Conservation (phyloP, 2,113 vertebrate species). For the Chloroceryle aenea region DNA sequence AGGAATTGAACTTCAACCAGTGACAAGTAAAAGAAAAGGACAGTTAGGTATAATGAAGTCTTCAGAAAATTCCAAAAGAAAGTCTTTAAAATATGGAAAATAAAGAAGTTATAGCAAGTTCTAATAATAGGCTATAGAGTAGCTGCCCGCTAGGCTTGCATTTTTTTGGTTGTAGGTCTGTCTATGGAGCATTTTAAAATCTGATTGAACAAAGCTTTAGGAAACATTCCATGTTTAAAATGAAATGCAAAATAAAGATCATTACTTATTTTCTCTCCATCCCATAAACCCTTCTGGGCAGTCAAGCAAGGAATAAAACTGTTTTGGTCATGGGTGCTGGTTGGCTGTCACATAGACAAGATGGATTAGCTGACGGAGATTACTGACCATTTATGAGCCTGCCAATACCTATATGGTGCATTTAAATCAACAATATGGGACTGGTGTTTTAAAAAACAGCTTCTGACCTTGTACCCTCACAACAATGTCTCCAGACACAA, state of each 20-base stretch:
- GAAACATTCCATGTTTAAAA: background rate
- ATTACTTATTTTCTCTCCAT: background rate
- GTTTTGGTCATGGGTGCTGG: background rate
- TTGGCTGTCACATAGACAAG: fast-evolving
- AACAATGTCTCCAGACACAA: background rate
- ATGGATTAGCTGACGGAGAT: background rate
- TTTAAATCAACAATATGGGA: background rate
- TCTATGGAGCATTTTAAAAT: background rate
- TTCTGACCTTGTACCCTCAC: background rate
- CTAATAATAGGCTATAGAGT: background rate
- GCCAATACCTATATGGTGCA: background rate
- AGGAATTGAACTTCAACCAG: background rate
- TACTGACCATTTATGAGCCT: background rate
- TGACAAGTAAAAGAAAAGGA: background rate
- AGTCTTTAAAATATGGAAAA: background rate
- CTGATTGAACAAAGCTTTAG: slow-evolving; percentile 14
- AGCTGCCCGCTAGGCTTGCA: background rate
- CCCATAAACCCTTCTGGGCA: background rate
- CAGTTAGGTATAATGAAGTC: background rate
- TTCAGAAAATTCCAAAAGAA: background rate
- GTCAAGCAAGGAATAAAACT: background rate
- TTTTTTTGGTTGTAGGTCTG: background rate
- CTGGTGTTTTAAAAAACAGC: background rate
- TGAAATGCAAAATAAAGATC: background rate
- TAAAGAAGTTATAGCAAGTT: background rate